phyloP scores from a whole-genome alignment of 92 coral and sea anemone species.

The Umimayanthus chanpuru region DNA sequence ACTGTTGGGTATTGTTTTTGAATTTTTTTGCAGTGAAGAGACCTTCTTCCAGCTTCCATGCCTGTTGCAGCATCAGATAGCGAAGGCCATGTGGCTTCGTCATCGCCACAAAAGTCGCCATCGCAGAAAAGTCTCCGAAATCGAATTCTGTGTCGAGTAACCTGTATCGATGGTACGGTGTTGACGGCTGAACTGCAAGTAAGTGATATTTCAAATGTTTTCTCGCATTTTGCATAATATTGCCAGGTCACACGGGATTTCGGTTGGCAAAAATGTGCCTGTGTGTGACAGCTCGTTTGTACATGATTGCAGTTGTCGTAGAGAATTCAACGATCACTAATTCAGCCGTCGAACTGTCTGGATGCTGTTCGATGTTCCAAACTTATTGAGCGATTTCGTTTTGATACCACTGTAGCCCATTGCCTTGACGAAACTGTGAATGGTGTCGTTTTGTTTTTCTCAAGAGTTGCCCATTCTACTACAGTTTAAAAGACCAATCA shows the following conservation, averaged over 20 bases:
- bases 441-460: too few species aligned
- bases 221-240: background rate
- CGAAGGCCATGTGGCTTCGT: constrained; percentile 56
- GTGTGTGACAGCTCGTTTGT: too few species aligned
- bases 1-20: background rate
- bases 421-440: too few species aligned
- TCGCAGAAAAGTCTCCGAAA: constrained; percentile 79
- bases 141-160: constrained; percentile 82
- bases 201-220: constrained; percentile 18
- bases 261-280: too few species aligned
- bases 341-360: too few species aligned
- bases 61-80: constrained; percentile 68
- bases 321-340: too few species aligned
- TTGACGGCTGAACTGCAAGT: constrained; percentile 89
- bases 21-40: background rate
- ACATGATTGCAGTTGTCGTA: too few species aligned
- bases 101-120: constrained; percentile 61
- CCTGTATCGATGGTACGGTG: constrained; percentile 88
- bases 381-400: too few species aligned
- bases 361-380: too few species aligned
- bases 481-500: background rate
- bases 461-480: too few species aligned
- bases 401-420: too few species aligned
- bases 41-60: constrained; percentile 42
- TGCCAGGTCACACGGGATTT: too few species aligned